Evolutionary conservation across 1,140 invertebrate species (phyloP).

Genomic region (Schlechtendalia chinensis): DNA sequence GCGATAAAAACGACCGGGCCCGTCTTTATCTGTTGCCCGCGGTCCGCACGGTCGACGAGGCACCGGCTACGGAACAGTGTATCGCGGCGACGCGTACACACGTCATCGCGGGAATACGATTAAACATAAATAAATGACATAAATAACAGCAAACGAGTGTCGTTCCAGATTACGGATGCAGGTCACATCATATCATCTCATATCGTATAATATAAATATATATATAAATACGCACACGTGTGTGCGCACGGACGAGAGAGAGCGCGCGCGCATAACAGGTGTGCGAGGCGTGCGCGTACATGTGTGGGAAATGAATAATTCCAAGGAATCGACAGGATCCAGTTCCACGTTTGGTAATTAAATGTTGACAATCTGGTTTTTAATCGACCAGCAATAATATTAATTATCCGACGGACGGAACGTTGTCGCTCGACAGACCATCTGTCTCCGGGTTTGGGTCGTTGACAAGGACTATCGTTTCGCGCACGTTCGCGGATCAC

Average conservation of each 20-base stretch:
- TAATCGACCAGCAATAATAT: constrained; percentile 34
- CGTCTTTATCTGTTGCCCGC: too few species aligned
- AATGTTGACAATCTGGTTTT: constrained; percentile 47
- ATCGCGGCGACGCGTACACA: too few species aligned
- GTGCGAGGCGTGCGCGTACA: background rate
- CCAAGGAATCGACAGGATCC: constrained; percentile 37
- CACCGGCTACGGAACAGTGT: too few species aligned
- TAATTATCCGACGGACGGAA: constrained; percentile 14
- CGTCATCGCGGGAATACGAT: constrained; percentile 1
- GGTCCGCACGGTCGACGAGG: too few species aligned
- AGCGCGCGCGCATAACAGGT: constrained; percentile 22
- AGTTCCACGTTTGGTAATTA: constrained; percentile 50
- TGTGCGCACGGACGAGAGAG: too few species aligned
- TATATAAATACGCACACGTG: too few species aligned
- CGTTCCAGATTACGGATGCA: constrained; percentile 23
- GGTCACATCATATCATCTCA: constrained; percentile 30
- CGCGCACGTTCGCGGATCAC: background rate
- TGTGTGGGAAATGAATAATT: constrained; percentile 49
- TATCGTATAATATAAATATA: constrained; percentile 2
- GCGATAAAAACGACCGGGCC: too few species aligned
- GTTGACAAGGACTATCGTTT: constrained; percentile 26
- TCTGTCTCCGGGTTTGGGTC: constrained; percentile 31
- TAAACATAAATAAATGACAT: background rate
- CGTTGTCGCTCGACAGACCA: constrained; percentile 29
- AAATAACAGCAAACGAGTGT: background rate